Evolutionary conservation across 2,888 invertebrate genomes (phyloP), one percentile per base, ranked within the genome.

Genomic region (Sesamia inferens): DNA sequence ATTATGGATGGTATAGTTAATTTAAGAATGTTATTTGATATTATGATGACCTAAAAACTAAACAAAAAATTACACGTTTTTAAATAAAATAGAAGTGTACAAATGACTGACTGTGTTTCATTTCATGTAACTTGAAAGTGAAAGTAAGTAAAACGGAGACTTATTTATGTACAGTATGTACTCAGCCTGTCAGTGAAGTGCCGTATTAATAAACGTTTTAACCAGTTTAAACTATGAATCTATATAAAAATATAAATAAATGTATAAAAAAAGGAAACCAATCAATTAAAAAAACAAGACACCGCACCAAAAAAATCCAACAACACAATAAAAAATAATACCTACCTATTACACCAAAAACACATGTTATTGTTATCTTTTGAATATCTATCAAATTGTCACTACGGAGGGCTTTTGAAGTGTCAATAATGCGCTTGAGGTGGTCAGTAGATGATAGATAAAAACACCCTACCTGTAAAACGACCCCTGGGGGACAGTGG

Each of bases 291-390:
- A 51, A 62, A 88, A 88, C 84, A 85, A 86, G 88, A 87, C 87
- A 88, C 85, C 74, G 65, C 68, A 3, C n/a, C 57, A 87, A 51
- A 65, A 71, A 54, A 84, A 82, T 31, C 78, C 78, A 10, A 72
- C n/a, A 62, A 68, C 61, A 65, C 63, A 64, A 69, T 73, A 74
- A 71, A 74, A 79, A 84, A 83, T 69, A 44, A 65, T 67, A 31
- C 22, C 0, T 81, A 67, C 7, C 16, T 76, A 82, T 86, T 79
- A 86, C 85, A 82, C 70, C 59, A 76, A 92, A 92, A 93, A 94
- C 93, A 94, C 91, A 92, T 94, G 95, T 95, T 84, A 84, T 83
- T 90, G 90, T 90, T 91, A 90, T 88, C 90, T 88, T 85, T 84
- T 84, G 86, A 86, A 89, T 92, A 93, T 93, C 92, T 87, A 89